Conservation (phyloP, 2,797 vertebrate genomes). For the Microctenopoma steveboyesi region DNA sequence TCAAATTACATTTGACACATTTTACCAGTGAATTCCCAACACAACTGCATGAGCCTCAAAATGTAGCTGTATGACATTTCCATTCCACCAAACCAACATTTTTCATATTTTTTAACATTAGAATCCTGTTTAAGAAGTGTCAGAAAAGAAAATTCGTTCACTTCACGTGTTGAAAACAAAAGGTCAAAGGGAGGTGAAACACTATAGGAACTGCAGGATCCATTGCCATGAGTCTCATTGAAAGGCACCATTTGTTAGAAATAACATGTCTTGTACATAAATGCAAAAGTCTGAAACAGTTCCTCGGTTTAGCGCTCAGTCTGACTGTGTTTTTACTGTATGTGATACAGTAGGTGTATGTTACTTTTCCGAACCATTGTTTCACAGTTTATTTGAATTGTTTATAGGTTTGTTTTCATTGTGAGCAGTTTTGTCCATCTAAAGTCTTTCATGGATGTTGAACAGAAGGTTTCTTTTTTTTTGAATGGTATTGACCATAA, state of each 20-base stretch:
- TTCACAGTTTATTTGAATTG: constrained; percentile 40
- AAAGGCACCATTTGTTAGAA: constrained; percentile 18
- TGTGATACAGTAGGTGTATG: constrained; percentile 27
- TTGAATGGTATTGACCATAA: constrained; percentile 57
- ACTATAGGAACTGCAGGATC: constrained; percentile 26
- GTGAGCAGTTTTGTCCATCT: constrained; percentile 43
- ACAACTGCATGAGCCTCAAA: too few species aligned
- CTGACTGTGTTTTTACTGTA: constrained; percentile 18
- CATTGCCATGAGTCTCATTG: constrained; percentile 26
- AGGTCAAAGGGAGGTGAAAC: constrained; percentile 8
- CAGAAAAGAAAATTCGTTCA: neutral
- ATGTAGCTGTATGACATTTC: neutral
- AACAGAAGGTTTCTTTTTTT: constrained; percentile 24
- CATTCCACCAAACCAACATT: neutral
- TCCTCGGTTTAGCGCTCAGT: constrained; percentile 22
- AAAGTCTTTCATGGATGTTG: constrained; percentile 36
- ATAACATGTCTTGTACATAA: constrained; percentile 13
- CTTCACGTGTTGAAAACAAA: constrained; percentile 19
- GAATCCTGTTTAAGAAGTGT: neutral
- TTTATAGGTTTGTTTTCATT: constrained; percentile 46
- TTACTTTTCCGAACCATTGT: constrained; percentile 41
- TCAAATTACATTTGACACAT: too few species aligned
- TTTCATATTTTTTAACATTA: neutral
- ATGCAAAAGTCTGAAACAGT: constrained; percentile 44
- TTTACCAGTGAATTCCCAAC: neutral